phyloP scores from a whole-genome alignment of 2,797 vertebrate genomes.

The Apogon talboti region DNA sequence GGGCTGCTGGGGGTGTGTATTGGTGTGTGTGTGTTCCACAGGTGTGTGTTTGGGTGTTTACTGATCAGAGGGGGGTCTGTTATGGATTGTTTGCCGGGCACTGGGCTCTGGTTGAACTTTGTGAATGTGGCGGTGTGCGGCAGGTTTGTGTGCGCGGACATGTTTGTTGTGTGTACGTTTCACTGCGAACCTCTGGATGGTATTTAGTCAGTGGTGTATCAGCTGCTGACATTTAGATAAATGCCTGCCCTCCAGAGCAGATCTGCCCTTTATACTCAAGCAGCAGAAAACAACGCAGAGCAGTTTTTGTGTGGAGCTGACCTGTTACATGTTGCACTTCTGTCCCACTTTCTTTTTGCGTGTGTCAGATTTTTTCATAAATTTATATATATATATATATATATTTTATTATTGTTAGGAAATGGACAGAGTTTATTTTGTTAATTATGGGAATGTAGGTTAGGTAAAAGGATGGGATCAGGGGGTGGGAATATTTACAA shows the following conservation, averaged over 20 bases:
- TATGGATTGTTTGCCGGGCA: constrained; percentile 30
- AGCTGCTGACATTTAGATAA: constrained; percentile 85
- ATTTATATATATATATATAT: no score
- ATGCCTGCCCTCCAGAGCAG: constrained; percentile 79
- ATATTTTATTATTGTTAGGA: no score
- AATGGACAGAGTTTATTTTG: no score
- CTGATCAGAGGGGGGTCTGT: constrained; percentile 48
- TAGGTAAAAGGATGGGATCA: no score
- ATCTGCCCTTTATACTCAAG: constrained; percentile 78
- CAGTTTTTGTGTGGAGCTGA: constrained; percentile 17
- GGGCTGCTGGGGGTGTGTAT: neutral
- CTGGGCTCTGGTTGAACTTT: constrained; percentile 40
- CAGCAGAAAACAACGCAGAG: constrained; percentile 58
- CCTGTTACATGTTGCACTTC: constrained; percentile 19
- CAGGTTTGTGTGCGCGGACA: constrained; percentile 13
- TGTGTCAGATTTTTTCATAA: no score
- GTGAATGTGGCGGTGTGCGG: neutral
- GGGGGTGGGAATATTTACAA: no score
- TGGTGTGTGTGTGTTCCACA: no score
- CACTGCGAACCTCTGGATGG: constrained; percentile 63
- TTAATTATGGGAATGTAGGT: no score
- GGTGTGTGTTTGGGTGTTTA: constrained; percentile 11
- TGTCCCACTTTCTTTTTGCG: constrained; percentile 10
- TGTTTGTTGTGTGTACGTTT: constrained; percentile 38
- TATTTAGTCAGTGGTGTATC: constrained; percentile 79